phyloP scores from a whole-genome alignment of 2,797 vertebrate genomes.

The Phoeniculus purpureus region DNA sequence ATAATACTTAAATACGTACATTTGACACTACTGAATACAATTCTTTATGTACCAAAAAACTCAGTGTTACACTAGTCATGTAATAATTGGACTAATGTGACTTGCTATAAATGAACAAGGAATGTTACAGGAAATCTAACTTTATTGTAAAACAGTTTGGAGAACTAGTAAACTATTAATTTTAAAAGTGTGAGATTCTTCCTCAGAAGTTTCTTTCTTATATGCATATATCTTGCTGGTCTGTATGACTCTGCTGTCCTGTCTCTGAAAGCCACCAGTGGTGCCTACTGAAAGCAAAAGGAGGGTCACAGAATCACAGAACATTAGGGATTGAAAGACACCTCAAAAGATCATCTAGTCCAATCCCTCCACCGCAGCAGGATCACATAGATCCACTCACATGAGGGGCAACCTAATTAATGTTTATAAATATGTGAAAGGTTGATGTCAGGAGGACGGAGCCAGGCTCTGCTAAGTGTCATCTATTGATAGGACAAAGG shows the following conservation, averaged over 20 bases:
- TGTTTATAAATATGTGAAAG: too few species aligned
- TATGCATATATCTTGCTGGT: neutral
- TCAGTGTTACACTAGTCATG: neutral
- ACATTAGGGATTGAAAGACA: too few species aligned
- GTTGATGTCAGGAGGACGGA: too few species aligned
- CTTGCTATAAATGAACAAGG: neutral
- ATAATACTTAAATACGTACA: accelerated
- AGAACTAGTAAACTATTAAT: neutral
- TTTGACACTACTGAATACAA: neutral
- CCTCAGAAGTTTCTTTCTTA: neutral
- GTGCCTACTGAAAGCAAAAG: neutral
- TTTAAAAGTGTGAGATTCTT: neutral
- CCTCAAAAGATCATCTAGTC: too few species aligned
- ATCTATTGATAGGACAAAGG: too few species aligned
- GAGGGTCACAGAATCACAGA: neutral
- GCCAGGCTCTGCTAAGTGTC: too few species aligned
- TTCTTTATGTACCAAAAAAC: neutral
- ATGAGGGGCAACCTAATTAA: too few species aligned
- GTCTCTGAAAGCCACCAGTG: neutral
- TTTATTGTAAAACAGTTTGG: neutral
- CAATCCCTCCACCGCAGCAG: too few species aligned
- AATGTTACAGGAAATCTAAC: neutral
- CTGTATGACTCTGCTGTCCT: accelerated
- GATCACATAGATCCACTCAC: too few species aligned
- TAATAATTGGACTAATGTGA: neutral